Conservation (phyloP, 92 coral and sea anemone species). For the Siderastrea siderea region DNA sequence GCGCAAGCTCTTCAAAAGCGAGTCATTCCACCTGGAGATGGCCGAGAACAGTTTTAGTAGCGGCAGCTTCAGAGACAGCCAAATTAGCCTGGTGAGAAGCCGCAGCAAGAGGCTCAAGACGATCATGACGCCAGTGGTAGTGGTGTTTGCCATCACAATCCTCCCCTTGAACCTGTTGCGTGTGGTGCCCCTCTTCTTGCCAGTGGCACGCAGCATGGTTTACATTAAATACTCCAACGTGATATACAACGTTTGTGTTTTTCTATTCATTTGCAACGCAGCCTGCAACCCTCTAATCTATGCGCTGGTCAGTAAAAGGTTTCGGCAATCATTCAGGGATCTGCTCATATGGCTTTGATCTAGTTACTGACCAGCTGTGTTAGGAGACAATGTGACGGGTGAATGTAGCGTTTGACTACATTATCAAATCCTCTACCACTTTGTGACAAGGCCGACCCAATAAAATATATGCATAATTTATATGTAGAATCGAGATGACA, state of each 20-base stretch:
- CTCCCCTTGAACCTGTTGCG: slow-evolving; percentile 61
- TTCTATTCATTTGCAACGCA: slow-evolving; percentile 54
- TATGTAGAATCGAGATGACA: too few species aligned
- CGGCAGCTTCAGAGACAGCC: slow-evolving; percentile 5
- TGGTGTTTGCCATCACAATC: slow-evolving; percentile 52
- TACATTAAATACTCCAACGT: slow-evolving; percentile 34
- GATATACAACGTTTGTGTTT: slow-evolving; percentile 27
- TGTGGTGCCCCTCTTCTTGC: slow-evolving; percentile 12
- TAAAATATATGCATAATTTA: too few species aligned
- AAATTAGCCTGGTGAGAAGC: not conserved
- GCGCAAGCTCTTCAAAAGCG: slow-evolving; percentile 41
- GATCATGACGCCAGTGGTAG: slow-evolving; percentile 67
- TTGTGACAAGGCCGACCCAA: too few species aligned
- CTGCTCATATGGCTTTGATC: not conserved
- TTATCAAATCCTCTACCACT: too few species aligned
- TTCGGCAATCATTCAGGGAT: slow-evolving; percentile 49
- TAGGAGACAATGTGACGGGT: too few species aligned
- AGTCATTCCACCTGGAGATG: slow-evolving; percentile 45
- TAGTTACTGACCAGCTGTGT: too few species aligned
- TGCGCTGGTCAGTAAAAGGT: slow-evolving; percentile 46
- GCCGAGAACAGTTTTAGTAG: slow-evolving; percentile 2
- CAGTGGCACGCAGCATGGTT: not conserved
- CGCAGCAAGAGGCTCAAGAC: slow-evolving; percentile 44
- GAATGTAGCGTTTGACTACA: too few species aligned
- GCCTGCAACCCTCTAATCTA: slow-evolving; percentile 69